Percentiles rank a stretch among this genome's conserved stretches.
phyloP scores from a whole-genome alignment of 2,797 vertebrate genomes.

The Moxostoma hubbsi region DNA sequence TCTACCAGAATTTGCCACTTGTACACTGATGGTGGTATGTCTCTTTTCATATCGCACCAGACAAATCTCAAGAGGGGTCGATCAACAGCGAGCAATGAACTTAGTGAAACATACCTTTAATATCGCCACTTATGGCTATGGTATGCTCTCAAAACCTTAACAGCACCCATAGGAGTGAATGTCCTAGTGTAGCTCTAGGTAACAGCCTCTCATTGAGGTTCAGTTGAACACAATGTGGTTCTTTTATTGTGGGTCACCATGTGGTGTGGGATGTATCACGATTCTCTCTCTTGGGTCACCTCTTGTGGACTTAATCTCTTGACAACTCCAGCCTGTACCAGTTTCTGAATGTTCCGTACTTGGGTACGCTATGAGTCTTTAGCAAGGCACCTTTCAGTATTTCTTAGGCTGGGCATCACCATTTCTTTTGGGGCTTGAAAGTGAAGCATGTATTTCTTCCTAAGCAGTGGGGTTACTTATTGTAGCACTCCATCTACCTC shows the following conservation, averaged over 20 bases:
- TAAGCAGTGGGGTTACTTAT: not conserved
- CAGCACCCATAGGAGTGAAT: slow-evolving; percentile 15
- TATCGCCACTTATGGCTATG: not conserved
- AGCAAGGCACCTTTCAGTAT: not conserved
- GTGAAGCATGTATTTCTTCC: not conserved
- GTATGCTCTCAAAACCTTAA: slow-evolving; percentile 4
- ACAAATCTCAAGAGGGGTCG: not conserved
- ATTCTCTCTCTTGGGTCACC: not conserved
- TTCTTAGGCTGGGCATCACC: not conserved
- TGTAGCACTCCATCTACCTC: not conserved
- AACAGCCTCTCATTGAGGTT: not conserved
- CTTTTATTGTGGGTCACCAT: not conserved
- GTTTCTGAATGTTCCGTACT: not conserved
- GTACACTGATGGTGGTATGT: not conserved
- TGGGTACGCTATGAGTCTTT: not conserved
- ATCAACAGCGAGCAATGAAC: not conserved
- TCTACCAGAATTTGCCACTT: slow-evolving; percentile 4
- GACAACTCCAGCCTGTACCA: not conserved
- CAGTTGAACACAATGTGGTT: not conserved
- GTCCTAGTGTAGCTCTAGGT: slow-evolving; percentile 6
- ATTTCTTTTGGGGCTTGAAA: not conserved
- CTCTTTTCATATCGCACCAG: not conserved
- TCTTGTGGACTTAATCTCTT: not conserved
- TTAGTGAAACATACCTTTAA: not conserved
- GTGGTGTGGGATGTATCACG: slow-evolving; percentile 23